A percentile compares a stretch with the other conserved stretches of the same genome.
phyloP scores from a whole-genome alignment of 2,113 vertebrate genomes.

The Caretta caretta region DNA sequence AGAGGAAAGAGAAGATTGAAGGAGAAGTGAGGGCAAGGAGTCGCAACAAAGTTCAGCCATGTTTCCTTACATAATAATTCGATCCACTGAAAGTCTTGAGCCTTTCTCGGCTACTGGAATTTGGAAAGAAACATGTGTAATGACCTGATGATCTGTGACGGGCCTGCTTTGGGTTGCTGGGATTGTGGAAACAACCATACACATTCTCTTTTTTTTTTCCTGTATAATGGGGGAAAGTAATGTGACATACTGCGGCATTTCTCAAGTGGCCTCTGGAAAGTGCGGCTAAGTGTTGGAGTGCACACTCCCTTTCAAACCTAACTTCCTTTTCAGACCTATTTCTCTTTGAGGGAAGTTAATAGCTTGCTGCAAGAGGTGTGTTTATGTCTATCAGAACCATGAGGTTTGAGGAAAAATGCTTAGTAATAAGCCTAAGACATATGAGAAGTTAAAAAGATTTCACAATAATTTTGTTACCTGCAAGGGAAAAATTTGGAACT shows the following conservation, averaged over 20 bases:
- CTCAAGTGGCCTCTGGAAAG: conserved; percentile 17
- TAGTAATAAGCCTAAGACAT: neutral
- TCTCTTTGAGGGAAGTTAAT: conserved; percentile 23
- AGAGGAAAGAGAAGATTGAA: neutral
- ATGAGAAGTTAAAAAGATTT: neutral
- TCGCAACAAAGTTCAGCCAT: conserved; percentile 4
- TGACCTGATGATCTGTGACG: neutral
- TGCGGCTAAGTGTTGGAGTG: neutral
- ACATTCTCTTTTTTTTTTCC: neutral
- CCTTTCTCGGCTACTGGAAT: neutral
- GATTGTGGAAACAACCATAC: neutral
- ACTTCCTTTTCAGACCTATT: conserved; percentile 20
- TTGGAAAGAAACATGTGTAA: neutral
- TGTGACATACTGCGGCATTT: conserved; percentile 31
- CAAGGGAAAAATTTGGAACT: neutral
- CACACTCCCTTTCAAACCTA: conserved; percentile 14
- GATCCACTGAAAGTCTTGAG: neutral
- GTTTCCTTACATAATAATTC: neutral
- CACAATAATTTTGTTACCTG: neutral
- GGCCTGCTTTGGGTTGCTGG: neutral
- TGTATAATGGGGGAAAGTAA: conserved; percentile 5
- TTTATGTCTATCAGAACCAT: neutral
- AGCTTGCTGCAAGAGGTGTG: neutral
- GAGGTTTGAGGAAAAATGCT: neutral
- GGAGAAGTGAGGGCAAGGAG: conserved; percentile 20